These are phyloP conservation scores for Octopus bimaculoides DNA, from an alignment of 1,140 invertebrate genomes.

Conservation along the genomic window DNA sequence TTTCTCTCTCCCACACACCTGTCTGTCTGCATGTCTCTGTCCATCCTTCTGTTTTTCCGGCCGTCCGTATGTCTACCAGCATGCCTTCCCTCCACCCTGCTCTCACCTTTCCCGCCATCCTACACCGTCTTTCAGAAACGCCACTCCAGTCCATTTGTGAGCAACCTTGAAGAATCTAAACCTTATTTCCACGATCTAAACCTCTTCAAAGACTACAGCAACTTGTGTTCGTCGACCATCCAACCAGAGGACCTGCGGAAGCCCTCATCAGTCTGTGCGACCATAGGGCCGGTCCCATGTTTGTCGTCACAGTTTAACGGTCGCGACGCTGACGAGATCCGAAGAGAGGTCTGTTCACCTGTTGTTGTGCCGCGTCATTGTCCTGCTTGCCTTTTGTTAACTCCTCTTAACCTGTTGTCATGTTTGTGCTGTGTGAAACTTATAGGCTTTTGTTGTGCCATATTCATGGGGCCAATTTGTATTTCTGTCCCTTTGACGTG, in stretches of 20 bases:
- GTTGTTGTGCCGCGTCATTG: too few relatives aligned
- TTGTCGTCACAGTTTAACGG: background rate
- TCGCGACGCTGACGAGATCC: background rate
- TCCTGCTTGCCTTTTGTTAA: too few relatives aligned
- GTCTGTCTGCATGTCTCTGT: too few relatives aligned
- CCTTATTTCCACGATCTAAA: background rate
- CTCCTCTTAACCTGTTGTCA: too few relatives aligned
- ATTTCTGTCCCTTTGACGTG: too few relatives aligned
- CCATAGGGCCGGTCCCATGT: background rate
- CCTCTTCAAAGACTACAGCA: slow-evolving; percentile 7
- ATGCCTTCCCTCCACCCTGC: background rate
- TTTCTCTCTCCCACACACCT: too few relatives aligned
- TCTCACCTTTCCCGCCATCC: background rate
- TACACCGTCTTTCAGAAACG: background rate
- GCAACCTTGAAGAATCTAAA: background rate
- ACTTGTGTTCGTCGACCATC: background rate
- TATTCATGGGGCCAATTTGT: too few relatives aligned
- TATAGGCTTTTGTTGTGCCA: too few relatives aligned
- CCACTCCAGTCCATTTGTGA: background rate
- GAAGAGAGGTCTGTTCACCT: background rate
- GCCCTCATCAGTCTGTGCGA: background rate
- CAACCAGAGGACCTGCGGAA: background rate
- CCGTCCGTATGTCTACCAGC: too few relatives aligned
- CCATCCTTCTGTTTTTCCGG: too few relatives aligned
- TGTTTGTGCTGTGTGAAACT: too few relatives aligned